Evolutionary conservation across 2,888 invertebrate species (phyloP), one percentile per base, ranked within the genome.

Genomic region (Capitulum mitella): DNA sequence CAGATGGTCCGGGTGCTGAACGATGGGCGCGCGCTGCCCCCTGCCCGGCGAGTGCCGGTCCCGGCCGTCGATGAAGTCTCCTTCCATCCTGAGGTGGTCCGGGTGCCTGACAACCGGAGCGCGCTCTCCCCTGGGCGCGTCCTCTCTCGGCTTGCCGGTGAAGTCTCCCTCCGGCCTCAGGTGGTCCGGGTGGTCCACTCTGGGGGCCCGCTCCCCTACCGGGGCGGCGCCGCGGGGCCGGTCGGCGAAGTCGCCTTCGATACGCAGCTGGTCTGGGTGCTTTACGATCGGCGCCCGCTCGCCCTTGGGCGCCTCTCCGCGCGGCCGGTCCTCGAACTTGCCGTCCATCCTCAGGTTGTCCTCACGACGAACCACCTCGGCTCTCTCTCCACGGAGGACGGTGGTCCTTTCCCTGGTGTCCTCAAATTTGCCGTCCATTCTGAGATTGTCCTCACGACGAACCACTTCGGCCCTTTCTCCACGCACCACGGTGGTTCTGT

Each of bases 191-290:
- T 80, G 86, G 82, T 88, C 87, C 84, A 90, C 89, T 87, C 6
- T 29, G 10, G 79, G 80, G 3, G 80, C 81, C 16, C 80, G 74
- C 46, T 80, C 79, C 26, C 64, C 64, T 1, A 10, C 16, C 8
- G 40, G 70, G 1, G 40, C 70, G 6, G 34, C 70, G 1, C 70
- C 70, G 22, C 70, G 70, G 3, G 85, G 85, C 6, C 79, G 79
- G 3, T 80, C 79, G 51, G 78, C 48, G 78, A 90, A 88, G 76
- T 87, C 88, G 1, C 92, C 92, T 85, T 91, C 91, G 88, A 91
- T 89, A 84, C 84, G 85, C 0, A 90, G 83, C 82, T 90, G 89
- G 80, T 89, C 88, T 1, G 81, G 82, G 3, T 81, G 82, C 78
- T 80, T 81, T 54, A 79, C 80, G 0, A 80, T 79, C 40, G 83